Conservation (phyloP, 1,140 invertebrate species). For the Triops cancriformis region DNA sequence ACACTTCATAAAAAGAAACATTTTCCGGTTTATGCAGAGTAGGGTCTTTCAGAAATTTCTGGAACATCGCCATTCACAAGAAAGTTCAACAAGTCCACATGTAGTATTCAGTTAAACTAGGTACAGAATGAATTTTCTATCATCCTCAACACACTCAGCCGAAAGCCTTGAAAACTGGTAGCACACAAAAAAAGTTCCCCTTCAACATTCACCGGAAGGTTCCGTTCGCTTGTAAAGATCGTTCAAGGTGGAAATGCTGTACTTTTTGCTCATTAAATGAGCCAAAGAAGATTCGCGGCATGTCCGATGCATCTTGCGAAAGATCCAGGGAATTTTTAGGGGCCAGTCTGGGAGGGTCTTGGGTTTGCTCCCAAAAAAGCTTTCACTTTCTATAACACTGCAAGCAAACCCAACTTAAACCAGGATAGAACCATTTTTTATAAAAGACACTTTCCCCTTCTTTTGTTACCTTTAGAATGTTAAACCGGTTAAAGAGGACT, state of each 20-base stretch:
- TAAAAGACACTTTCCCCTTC: neutral
- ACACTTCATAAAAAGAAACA: no score
- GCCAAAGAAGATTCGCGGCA: neutral
- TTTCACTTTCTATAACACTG: neutral
- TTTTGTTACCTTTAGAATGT: neutral
- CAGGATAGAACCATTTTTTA: neutral
- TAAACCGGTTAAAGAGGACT: slow-evolving; percentile 10
- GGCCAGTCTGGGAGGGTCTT: neutral
- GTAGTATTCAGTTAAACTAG: no score
- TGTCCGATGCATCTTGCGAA: neutral
- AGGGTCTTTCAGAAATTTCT: no score
- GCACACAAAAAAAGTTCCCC: no score
- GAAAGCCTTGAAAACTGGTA: no score
- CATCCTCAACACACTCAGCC: no score
- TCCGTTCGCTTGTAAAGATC: no score
- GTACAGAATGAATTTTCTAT: no score
- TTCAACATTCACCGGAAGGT: no score
- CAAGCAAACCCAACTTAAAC: neutral
- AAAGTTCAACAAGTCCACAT: no score
- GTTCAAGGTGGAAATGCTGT: neutral
- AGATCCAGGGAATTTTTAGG: neutral
- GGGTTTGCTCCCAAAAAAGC: neutral
- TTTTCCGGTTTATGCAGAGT: no score
- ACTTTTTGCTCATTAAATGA: neutral
- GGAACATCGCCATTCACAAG: no score